Evolutionary conservation across 1,140 invertebrate species (phyloP), one percentile per base, ranked within the genome.

Genomic region (Calosoma granatense): DNA sequence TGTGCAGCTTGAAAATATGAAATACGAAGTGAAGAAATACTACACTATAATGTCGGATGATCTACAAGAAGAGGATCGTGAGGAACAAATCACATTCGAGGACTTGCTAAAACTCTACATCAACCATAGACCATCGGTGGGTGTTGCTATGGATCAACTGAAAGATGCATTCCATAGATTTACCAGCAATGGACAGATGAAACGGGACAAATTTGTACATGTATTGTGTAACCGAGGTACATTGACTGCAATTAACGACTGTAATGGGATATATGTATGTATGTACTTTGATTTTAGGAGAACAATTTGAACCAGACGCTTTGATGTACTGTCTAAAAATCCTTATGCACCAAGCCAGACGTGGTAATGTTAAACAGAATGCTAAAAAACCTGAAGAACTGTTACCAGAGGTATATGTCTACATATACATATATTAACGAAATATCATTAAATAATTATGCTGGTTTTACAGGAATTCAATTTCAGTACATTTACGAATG

Each of bases 91-190:
- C 41, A 77, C 78, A 57, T 84, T 88, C 59, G 78, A 83, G 22
- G 80, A 86, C 30, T 87, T 88, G 63, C 80, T 88, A 1, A 82
- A 79, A 69, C 67, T 88, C 43, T 88, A 84, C 61, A 70, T 87
- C 19, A 88, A 88, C 67, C 85, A 88, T 67, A 74, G 83, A 55
- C 84, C 84, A 9, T 78, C 72, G 0, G 75, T 77, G 60, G 74
- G 77, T 1, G 72, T 79, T 53, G 64, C 67, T 1, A 56, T 66
- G 1, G 56, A 63, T 1, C 56, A 71, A 22, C 20, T 78, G 21
- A 60, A 65, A 60, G 56, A 63, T 56, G 62, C 62, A 20, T 70
- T 72, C 53, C n/a, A 39, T 26, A 39, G 26, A 9, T 64, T 71
- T 39, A 26, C 36, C 4, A 22, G 59, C 1, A 39, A 55, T 4